Conservation (phyloP, 2,888 invertebrate species). For the Chirona hameri region DNA sequence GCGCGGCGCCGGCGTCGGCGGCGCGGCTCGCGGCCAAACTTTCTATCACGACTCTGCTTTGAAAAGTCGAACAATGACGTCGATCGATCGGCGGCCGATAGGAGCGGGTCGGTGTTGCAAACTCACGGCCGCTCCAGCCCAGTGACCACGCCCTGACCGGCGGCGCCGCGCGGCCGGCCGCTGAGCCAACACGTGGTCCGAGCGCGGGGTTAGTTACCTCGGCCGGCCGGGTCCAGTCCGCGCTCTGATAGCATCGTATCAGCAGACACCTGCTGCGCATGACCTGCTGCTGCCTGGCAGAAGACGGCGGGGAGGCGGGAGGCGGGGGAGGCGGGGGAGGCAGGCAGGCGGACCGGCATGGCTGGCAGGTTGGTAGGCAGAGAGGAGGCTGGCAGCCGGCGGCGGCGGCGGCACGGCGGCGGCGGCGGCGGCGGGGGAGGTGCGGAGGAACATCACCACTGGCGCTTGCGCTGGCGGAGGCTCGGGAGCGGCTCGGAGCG, state of each 20-base stretch:
- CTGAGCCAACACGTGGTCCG: background rate
- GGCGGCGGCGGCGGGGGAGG: background rate
- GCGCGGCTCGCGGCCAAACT: background rate
- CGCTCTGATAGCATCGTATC: background rate
- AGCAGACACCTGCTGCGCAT: too few relatives aligned
- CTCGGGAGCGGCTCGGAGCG: background rate
- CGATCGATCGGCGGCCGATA: background rate
- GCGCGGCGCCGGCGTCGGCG: background rate
- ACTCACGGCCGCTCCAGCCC: background rate
- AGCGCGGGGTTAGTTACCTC: background rate
- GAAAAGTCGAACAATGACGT: background rate
- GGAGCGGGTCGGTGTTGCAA: background rate
- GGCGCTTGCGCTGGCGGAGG: background rate
- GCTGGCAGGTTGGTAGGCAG: background rate
- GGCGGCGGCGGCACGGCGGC: background rate
- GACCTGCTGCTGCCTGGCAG: background rate
- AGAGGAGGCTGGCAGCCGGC: background rate
- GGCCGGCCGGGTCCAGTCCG: background rate
- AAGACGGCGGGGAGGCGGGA: background rate
- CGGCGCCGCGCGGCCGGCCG: background rate
- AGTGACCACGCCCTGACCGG: background rate
- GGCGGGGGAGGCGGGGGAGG: background rate
- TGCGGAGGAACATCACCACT: background rate
- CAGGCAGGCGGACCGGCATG: background rate
- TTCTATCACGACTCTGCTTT: conserved; percentile 5